Evolutionary conservation across 2,113 vertebrate genomes (phyloP), one percentile per base, ranked within the genome.

Genomic region (Nothobranchius furzeri): DNA sequence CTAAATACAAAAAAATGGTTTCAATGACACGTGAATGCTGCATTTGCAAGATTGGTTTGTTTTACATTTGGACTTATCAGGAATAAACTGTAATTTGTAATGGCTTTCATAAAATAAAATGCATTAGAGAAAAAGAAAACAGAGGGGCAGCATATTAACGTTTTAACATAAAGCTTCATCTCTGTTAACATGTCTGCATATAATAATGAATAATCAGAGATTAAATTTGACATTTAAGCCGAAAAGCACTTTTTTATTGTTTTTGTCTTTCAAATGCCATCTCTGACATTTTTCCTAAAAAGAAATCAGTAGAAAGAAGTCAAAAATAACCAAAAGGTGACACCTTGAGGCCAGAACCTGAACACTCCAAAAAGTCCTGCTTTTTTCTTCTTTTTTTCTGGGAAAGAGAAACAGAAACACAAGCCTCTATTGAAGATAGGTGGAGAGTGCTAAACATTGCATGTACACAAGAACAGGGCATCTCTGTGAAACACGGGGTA

Each of bases 251-350:
- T 74, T 74, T 56, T 53, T 50, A 14, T 55, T 52, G 5, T 54
- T 60, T 51, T 73, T 49, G 11, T 67, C 48, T 61, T 68, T 68
- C 15, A 64, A 61, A 76, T 51, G 65, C 73, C 79, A 76, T 68
- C 76, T 63, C 64, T 4, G 56, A 65, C 30, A 45, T 47, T 73
- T 73, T 82, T 79, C 64, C 57, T 64, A 78, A 73, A 78, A 95
- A 93, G 91, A 96, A 95, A 95, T 92, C 92, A 88, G 93, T 96
- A 95, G 93, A 95, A 95, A 95, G 94, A 94, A 85, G 61, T 75
- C 93, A 94, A 92, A 93, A 93, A 95, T 89, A 94, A 95, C 90
- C 88, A 93, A 92, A 94, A 90, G 92, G 90, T 83, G 90, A 95
- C 92, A 90, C 92, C 93, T 25, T 90, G 85, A 90, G 92, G 93